Evolutionary conservation across 2,113 vertebrate species (phyloP).

Genomic region (Platysteira castanea): DNA sequence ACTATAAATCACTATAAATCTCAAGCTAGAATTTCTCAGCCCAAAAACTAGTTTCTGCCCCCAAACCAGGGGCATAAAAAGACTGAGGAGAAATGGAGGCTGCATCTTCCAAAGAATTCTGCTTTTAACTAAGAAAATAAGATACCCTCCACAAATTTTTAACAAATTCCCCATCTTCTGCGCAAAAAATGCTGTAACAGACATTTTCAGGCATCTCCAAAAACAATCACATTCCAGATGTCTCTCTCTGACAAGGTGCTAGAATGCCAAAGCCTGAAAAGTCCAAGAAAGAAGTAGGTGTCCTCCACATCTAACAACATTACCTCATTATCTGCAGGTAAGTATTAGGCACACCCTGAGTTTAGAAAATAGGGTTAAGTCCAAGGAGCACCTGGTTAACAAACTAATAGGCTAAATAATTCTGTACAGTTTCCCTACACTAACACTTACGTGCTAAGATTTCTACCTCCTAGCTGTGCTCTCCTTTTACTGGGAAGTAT

Average conservation of each 20-base stretch:
- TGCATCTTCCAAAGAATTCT: not conserved
- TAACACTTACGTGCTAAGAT: not conserved
- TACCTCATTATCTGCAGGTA: slow-evolving; percentile 18
- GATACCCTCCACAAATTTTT: not conserved
- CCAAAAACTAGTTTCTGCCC: not conserved
- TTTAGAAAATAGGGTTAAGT: slow-evolving; percentile 39
- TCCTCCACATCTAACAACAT: not conserved
- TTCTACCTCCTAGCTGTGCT: not conserved
- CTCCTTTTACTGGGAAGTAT: not conserved
- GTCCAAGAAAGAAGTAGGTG: slow-evolving; percentile 38
- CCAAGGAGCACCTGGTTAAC: slow-evolving; percentile 1
- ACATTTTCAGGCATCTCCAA: not conserved
- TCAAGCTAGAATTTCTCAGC: not conserved
- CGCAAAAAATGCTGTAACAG: not conserved
- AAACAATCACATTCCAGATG: slow-evolving; percentile 7
- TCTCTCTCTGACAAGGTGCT: not conserved
- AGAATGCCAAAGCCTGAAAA: not conserved
- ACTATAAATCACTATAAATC: not conserved
- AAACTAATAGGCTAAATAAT: slow-evolving; percentile 2
- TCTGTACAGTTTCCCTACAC: slow-evolving; percentile 2
- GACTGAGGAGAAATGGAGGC: rapidly evolving
- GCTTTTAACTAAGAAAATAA: not conserved
- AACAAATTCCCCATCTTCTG: not conserved
- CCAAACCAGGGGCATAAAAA: not conserved
- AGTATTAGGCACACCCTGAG: not conserved